These are phyloP conservation scores for Heliconius eleuchia DNA, from an alignment of 1,140 invertebrate species.

Conservation along the genomic window DNA sequence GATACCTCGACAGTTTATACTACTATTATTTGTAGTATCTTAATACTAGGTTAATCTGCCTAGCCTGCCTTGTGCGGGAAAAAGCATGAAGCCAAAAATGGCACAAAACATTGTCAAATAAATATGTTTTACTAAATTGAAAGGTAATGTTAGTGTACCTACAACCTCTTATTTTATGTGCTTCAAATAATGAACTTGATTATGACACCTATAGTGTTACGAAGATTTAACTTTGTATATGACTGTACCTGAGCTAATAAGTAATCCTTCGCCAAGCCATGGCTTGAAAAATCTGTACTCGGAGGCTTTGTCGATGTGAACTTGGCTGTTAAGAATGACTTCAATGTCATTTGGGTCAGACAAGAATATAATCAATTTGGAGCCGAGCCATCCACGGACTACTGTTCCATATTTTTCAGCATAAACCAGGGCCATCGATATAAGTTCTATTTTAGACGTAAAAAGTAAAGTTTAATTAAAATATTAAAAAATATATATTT, in stretches of 20 bases:
- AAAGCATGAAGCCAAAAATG: too few species aligned
- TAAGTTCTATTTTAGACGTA: slow-evolving; percentile 64
- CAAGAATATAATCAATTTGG: slow-evolving; percentile 84
- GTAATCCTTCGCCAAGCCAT: slow-evolving; percentile 93
- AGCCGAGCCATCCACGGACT: slow-evolving; percentile 84
- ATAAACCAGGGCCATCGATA: slow-evolving; percentile 72
- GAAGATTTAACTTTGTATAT: too few species aligned
- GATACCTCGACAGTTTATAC: too few species aligned
- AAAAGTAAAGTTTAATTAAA: background rate
- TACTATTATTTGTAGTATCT: too few species aligned
- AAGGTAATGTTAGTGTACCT: too few species aligned
- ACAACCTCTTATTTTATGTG: too few species aligned
- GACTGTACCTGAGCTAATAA: slow-evolving; percentile 86
- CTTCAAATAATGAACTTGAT: too few species aligned
- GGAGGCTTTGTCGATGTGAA: slow-evolving; percentile 90
- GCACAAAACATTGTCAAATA: too few species aligned
- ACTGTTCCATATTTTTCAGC: slow-evolving; percentile 82
- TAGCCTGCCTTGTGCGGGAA: too few species aligned
- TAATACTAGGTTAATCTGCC: too few species aligned
- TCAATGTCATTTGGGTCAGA: slow-evolving; percentile 86
- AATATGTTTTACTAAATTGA: too few species aligned
- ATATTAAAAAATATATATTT: background rate
- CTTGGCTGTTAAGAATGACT: slow-evolving; percentile 85
- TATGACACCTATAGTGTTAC: too few species aligned
- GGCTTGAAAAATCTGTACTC: slow-evolving; percentile 93